Evolutionary conservation across 2,113 vertebrate genomes (phyloP), one percentile per base, ranked within the genome.

Genomic region (Cynocephalus volans): DNA sequence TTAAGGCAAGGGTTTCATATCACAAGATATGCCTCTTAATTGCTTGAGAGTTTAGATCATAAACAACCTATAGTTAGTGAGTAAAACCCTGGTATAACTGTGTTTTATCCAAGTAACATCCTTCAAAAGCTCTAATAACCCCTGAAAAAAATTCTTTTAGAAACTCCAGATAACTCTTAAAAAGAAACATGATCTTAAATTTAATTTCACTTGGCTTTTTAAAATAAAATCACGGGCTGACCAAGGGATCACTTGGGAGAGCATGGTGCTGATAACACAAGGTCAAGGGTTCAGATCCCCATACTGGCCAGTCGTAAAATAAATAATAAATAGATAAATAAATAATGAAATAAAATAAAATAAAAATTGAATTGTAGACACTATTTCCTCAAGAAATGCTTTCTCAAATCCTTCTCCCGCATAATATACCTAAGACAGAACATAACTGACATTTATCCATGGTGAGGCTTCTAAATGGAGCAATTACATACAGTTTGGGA

Each of bases 1-100:
- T 31, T 41, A 41, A 24, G 73, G 73, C 41, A 88, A 75, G 64
- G 12, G 62, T 98, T 96, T 90, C 88, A 96, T 93, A 97, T 97
- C 92, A 93, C 69, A 97, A 93, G 96, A 97, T 96, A 95, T 97
- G 86, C 84, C 28, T 85, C 52, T 98, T 97, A 97, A 98, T 95
- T 94, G 77, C 95, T 98, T 97, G 96, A 97, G 95, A 64, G 24
- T 86, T 88, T 94, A 98, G 89, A 97, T 95, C 97, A 97, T 92
- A 98, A 97, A 95, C 93, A 90, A 98, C 45, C 88, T 50, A 94
- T 56, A 97, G 88, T 97, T 98, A 72, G 2, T 96, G 15, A 92
- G 15, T 31, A 95, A 97, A 94, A 90, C 69, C 3, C 0, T 1
- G 87, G 52, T 24, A 64, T 90, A 79, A 96, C 97, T 94, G 48